Evolutionary conservation across 2,113 vertebrate genomes (phyloP), one percentile per base, ranked within the genome.

Genomic region (Polyodon spathula): DNA sequence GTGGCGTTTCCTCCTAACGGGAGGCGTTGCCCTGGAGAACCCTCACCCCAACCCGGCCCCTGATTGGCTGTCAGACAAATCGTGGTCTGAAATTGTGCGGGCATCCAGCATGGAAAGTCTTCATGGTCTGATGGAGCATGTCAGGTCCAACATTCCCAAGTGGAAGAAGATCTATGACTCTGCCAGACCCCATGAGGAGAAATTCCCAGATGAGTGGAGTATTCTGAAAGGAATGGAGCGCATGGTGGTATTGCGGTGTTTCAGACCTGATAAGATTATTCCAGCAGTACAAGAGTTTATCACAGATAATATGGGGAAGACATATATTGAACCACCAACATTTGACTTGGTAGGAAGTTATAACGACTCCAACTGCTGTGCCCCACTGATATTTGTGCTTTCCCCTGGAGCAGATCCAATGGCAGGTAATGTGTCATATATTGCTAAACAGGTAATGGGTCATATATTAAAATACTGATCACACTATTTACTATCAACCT

Each of bases 371-470:
- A 86, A 71, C 62, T 93, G 89, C 67, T 97, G 92, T 68, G 81
- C 82, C 1, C 93, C 93, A 14, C 75, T 97, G 68, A 91, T 97
- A 71, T 97, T 97, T 15, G 68, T 97, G 42, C 74, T 97, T 41
- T 97, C 94, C 8, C 88, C 92, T 2, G 91, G 94, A 17, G 88
- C 90, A 56, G 94, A 97, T 71, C 94, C 93, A 44, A 97, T 93
- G 75, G 90, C 94, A 84, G 93, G 93, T 97, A 71, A 88, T 37
- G 40, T 37, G 42, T 52, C 40, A 3, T 27, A 27, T 27, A 27
- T 41, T 37, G 10, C 51, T 41, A 27, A 43, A 62, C 8, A n/a
- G 15, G 48, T 11, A 27, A 27, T 27, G 27, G 27, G 27, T 27
- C 27, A 27, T 27, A 27, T 27, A 27, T 27, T 27, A 27, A 27